Evolutionary conservation across 2,113 vertebrate species (phyloP), one percentile per base, ranked within the genome.

Genomic region (Corythoichthys intestinalis): DNA sequence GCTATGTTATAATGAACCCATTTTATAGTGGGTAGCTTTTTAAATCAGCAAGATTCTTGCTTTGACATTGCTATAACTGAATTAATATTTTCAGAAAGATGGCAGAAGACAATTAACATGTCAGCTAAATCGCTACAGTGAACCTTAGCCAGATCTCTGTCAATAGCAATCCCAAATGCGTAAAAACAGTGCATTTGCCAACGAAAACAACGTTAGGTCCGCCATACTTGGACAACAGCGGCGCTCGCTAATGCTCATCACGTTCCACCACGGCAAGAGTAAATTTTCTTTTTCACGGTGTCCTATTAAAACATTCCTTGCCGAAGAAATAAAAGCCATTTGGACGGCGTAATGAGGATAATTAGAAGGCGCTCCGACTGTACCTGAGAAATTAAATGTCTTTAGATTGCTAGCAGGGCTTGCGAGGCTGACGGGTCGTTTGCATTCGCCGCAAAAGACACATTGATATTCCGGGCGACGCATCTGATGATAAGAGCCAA

Each of bases 341-440:
- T 48, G n/a, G 34, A 72, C 28, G 44, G 47, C 60, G 65, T 75
- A 66, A 78, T 71, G 75, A 63, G 67, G 72, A 77, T 74, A 76
- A 82, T 83, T 80, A 80, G 66, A 79, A 70, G 54, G 63, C 56
- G 63, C 66, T 46, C 48, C 47, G 44, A 35, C 38, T 71, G 64
- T 80, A 77, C 74, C 70, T 79, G 39, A 67, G 67, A 74, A 75
- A 74, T 79, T 75, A 66, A 82, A 77, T 6, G 47, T 62, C 67
- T 78, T 66, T 58, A 61, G 80, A 80, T 35, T 57, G 37, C 63
- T 47, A 53, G 11, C 17, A 49, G 50, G 64, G 66, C 67, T 74
- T 8, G 56, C 38, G 70, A 67, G 3, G 67, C 62, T 15, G 48
- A 41, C 62, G 10, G 64, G 67, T 62, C 58, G 70, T 74, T 74